phyloP scores from a whole-genome alignment of 2,113 vertebrate genomes.

The Nematolebias whitei region DNA sequence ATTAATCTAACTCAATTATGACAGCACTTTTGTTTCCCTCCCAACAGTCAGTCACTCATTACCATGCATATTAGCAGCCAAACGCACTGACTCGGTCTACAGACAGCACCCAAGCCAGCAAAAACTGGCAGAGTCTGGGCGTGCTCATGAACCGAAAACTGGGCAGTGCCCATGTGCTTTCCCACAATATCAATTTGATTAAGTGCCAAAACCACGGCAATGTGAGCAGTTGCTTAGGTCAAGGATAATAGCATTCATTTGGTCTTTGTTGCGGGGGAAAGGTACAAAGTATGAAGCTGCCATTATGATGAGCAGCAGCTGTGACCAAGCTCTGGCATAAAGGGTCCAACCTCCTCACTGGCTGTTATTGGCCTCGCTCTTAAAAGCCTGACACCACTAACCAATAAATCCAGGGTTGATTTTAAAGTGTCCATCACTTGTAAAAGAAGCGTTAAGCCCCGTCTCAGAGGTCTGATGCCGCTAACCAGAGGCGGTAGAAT shows the following conservation, averaged over 20 bases:
- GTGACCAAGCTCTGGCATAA: slow-evolving; percentile 54
- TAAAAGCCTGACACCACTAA: slow-evolving; percentile 59
- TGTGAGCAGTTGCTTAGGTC: slow-evolving; percentile 37
- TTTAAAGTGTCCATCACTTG: slow-evolving; percentile 55
- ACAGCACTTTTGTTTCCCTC: slow-evolving; percentile 65
- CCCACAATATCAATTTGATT: slow-evolving; percentile 72
- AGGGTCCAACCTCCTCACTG: slow-evolving; percentile 40
- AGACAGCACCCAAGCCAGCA: slow-evolving; percentile 46
- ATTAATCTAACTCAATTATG: slow-evolving; percentile 75
- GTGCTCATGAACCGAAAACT: slow-evolving; percentile 62
- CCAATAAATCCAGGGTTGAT: slow-evolving; percentile 41
- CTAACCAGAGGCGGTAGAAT: slow-evolving; percentile 29
- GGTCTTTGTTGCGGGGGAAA: slow-evolving; percentile 42
- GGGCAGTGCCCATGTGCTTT: slow-evolving; percentile 51
- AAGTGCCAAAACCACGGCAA: slow-evolving; percentile 56
- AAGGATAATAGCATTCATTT: slow-evolving; percentile 56
- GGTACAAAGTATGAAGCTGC: slow-evolving; percentile 28
- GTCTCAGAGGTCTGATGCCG: slow-evolving; percentile 33
- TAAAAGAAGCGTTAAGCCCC: slow-evolving; percentile 40
- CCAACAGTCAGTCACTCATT: slow-evolving; percentile 65
- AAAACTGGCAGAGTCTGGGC: slow-evolving; percentile 44
- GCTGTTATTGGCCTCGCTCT: slow-evolving; percentile 45
- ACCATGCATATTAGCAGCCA: slow-evolving; percentile 59
- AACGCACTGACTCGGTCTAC: slow-evolving; percentile 44
- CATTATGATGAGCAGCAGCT: slow-evolving; percentile 28